Conservation (phyloP, 2,113 vertebrate species). For the Rhea pennata region DNA sequence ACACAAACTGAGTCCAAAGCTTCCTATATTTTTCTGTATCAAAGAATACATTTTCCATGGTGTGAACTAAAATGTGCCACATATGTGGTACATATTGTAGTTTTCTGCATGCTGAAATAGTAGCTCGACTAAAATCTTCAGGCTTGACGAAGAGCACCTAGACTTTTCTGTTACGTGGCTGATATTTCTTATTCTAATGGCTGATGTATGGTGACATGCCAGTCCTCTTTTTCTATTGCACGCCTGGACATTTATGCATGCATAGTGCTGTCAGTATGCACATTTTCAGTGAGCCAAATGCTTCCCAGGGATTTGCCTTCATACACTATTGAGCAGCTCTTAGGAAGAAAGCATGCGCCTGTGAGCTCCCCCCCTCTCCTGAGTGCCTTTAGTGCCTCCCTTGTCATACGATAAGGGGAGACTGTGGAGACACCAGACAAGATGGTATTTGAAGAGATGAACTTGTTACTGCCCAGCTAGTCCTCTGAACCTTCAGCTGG, state of each 20-base stretch:
- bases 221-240: rapidly evolving
- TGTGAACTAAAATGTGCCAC: not conserved
- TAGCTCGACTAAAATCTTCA: not conserved
- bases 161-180: not conserved
- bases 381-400: not conserved
- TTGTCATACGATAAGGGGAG: rapidly evolving
- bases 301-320: not conserved
- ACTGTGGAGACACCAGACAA: not conserved
- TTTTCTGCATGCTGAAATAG: not conserved
- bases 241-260: rapidly evolving
- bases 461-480: no score
- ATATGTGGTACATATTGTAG: not conserved
- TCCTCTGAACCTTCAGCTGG: no score
- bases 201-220: rapidly evolving
- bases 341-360: not conserved
- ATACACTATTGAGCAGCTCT: rapidly evolving
- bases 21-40: not conserved
- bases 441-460: no score
- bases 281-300: rapidly evolving
- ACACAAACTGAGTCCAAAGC: not conserved
- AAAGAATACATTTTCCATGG: not conserved
- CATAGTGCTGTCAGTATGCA: rapidly evolving
- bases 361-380: no score
- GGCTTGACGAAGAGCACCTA: not conserved
- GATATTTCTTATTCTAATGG: not conserved